Evolutionary conservation across 2,888 invertebrate species (phyloP).

Genomic region (Lepas anatifera): DNA sequence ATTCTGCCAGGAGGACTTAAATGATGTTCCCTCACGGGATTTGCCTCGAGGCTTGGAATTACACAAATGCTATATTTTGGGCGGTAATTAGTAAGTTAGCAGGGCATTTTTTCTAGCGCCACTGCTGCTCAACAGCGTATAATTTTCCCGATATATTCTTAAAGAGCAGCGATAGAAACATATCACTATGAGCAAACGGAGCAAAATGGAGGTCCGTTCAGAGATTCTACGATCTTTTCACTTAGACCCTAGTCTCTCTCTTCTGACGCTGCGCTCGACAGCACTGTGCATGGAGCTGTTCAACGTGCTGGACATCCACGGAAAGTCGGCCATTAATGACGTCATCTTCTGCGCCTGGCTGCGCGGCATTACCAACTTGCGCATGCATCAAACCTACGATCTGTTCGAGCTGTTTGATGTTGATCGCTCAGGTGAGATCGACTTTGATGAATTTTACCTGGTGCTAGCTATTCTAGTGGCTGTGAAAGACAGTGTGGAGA

Average conservation of each 20-base stretch:
- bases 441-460: slow-evolving; percentile 32
- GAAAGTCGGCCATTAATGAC: slow-evolving; percentile 22
- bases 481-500: slow-evolving; percentile 29
- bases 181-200: too few species aligned
- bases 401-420: slow-evolving; percentile 31
- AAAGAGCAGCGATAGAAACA: too few species aligned
- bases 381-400: slow-evolving; percentile 26
- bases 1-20: too few species aligned
- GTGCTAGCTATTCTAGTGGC: slow-evolving; percentile 30
- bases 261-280: not conserved
- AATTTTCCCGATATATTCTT: too few species aligned
- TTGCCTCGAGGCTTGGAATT: too few species aligned
- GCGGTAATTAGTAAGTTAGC: too few species aligned
- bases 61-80: too few species aligned
- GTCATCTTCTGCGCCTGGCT: slow-evolving; percentile 29
- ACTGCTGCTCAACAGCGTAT: too few species aligned
- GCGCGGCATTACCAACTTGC: slow-evolving; percentile 27
- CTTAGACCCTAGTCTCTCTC: not conserved
- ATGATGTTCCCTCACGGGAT: too few species aligned
- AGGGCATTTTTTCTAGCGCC: too few species aligned
- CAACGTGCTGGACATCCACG: not conserved
- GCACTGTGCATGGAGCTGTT: not conserved
- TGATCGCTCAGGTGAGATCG: slow-evolving; percentile 30
- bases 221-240: not conserved
- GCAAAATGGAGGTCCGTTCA: not conserved